phyloP scores from a whole-genome alignment of 2,113 vertebrate species.

The Clinocottus analis region DNA sequence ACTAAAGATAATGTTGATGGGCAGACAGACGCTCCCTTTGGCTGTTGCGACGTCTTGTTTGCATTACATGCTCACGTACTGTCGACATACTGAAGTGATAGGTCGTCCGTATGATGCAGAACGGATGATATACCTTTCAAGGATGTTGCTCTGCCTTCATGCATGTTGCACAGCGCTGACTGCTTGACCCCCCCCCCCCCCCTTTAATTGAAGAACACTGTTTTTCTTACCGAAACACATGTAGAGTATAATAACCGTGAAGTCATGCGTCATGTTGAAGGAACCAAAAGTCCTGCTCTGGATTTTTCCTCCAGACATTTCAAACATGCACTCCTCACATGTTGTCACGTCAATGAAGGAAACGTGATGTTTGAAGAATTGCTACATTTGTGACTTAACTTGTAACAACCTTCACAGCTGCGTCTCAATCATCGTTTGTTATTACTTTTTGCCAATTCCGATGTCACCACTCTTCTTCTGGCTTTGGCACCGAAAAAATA shows the following conservation, averaged over 20 bases:
- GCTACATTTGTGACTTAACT: background rate
- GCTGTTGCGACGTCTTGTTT: constrained; percentile 44
- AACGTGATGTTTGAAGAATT: background rate
- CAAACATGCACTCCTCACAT: too few relatives aligned
- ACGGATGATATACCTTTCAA: constrained; percentile 63
- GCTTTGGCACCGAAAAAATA: background rate
- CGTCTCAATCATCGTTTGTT: background rate
- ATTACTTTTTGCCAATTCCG: background rate
- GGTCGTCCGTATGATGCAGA: constrained; percentile 27
- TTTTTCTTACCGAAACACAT: constrained; percentile 39
- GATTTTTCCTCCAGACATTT: background rate
- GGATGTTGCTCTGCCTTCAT: constrained; percentile 49
- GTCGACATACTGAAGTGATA: constrained; percentile 16
- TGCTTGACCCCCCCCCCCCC: constrained; percentile 38
- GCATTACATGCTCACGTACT: constrained; percentile 31
- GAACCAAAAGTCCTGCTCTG: background rate
- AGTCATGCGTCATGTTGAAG: constrained; percentile 35
- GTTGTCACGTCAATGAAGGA: background rate
- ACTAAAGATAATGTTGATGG: constrained; percentile 65
- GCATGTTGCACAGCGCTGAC: constrained; percentile 47
- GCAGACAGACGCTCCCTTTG: constrained; percentile 26
- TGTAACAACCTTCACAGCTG: background rate
- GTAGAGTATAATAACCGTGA: constrained; percentile 48
- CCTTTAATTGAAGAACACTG: constrained; percentile 31
- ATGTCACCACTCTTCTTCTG: background rate